Evolutionary conservation across 2,113 vertebrate genomes (phyloP).

Genomic region (Alligator mississippiensis): DNA sequence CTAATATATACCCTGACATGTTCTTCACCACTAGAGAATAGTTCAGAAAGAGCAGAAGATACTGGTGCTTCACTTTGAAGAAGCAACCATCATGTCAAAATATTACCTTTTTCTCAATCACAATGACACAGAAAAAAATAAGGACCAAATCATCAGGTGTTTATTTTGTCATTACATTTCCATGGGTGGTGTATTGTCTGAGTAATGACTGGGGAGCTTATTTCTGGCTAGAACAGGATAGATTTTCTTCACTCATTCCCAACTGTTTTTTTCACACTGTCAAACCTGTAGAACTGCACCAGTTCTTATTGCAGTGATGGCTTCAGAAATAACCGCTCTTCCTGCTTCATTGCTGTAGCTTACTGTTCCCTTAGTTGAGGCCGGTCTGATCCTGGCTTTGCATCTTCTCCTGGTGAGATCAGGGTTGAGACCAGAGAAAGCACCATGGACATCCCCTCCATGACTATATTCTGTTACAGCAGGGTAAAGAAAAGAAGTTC

Average conservation of each 20-base stretch:
- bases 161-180: not conserved
- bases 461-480: not conserved
- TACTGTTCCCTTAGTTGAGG: not conserved
- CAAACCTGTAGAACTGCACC: not conserved
- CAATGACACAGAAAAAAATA: not conserved
- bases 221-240: not conserved
- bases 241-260: not conserved
- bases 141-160: not conserved
- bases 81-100: not conserved
- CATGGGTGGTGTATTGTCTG: not conserved
- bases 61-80: not conserved
- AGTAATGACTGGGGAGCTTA: accelerated
- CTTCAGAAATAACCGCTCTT: not conserved
- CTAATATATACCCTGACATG: not conserved
- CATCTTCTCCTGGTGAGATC: not conserved
- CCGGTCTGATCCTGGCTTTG: not conserved
- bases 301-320: not conserved
- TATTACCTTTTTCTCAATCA: not conserved
- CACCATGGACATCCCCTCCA: not conserved
- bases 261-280: not conserved
- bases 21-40: not conserved
- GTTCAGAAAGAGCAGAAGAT: not conserved
- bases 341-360: not conserved
- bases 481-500: not conserved
- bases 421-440: not conserved